Conservation (phyloP, 64 coral and sea anemone genomes). For the Pachyseris speciosa region DNA sequence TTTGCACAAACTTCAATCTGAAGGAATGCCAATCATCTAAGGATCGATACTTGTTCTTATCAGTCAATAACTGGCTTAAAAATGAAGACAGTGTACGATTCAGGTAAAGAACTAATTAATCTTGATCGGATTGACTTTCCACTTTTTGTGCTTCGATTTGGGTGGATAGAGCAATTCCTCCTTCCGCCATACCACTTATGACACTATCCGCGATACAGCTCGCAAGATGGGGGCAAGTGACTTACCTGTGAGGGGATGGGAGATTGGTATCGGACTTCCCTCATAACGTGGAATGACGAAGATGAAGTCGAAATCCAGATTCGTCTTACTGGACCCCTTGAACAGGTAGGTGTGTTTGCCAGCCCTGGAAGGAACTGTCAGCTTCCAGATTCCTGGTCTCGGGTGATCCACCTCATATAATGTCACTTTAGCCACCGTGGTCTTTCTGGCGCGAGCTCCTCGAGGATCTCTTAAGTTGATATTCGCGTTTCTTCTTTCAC, state of each 20-base stretch:
- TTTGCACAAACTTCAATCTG: too few relatives aligned
- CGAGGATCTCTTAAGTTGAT: neutral
- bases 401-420: neutral
- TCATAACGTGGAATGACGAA: neutral
- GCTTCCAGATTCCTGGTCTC: neutral
- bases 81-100: too few relatives aligned
- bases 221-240: too few relatives aligned
- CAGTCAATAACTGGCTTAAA: too few relatives aligned
- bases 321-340: conserved; percentile 8
- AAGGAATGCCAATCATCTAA: too few relatives aligned
- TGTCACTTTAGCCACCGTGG: neutral
- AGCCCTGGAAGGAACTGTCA: neutral
- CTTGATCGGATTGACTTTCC: too few relatives aligned
- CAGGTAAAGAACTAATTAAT: too few relatives aligned
- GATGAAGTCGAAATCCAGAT: conserved; percentile 33
- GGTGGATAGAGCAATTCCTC: too few relatives aligned
- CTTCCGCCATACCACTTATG: too few relatives aligned
- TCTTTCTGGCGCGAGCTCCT: neutral
- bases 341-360: conserved; percentile 22
- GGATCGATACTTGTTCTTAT: too few relatives aligned
- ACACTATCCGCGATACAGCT: too few relatives aligned
- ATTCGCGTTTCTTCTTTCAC: neutral
- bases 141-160: too few relatives aligned
- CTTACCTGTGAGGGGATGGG: conserved; percentile 39
- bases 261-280: neutral